A percentile compares a stretch with the other conserved stretches of the same genome.
Evolutionary conservation across 1,140 invertebrate genomes (phyloP).

Genomic region (Euglossa dilemma): DNA sequence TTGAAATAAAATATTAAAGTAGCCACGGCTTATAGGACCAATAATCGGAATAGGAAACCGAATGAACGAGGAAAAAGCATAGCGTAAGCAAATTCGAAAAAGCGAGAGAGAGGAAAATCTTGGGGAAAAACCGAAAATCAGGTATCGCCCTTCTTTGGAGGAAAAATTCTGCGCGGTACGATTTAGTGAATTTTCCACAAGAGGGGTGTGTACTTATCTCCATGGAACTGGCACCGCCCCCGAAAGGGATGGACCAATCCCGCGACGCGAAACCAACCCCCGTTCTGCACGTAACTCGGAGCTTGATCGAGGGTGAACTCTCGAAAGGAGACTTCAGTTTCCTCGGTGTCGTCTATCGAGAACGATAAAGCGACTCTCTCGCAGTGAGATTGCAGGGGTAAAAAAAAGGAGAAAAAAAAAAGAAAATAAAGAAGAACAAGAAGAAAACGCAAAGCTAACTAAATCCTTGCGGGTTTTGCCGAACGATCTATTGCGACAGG

Average conservation of each 20-base stretch:
- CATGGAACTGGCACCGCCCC: conserved; percentile 42
- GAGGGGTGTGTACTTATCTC: conserved; percentile 55
- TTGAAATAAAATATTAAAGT: background rate
- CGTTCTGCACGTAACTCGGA: conserved; percentile 4
- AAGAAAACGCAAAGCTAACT: background rate
- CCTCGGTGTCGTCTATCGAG: conserved; percentile 49
- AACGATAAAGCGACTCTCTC: conserved; percentile 43
- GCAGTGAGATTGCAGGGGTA: conserved; percentile 32
- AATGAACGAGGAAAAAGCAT: background rate
- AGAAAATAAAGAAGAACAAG: background rate
- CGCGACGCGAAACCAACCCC: conserved; percentile 32
- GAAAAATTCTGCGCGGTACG: conserved; percentile 42
- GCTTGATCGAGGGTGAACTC: conserved; percentile 51
- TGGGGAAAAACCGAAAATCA: conserved; percentile 31
- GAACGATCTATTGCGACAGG: background rate
- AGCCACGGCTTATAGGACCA: background rate
- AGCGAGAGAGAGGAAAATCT: conserved; percentile 14
- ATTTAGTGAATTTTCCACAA: conserved; percentile 61
- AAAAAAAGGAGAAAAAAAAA: background rate
- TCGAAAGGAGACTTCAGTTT: conserved; percentile 47
- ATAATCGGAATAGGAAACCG: background rate
- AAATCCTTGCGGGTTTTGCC: background rate
- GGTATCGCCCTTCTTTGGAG: conserved; percentile 25
- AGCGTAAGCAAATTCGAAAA: background rate
- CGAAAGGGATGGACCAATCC: conserved; percentile 18